Evolutionary conservation across 2,797 vertebrate species (phyloP).

Genomic region (Platalea minor): DNA sequence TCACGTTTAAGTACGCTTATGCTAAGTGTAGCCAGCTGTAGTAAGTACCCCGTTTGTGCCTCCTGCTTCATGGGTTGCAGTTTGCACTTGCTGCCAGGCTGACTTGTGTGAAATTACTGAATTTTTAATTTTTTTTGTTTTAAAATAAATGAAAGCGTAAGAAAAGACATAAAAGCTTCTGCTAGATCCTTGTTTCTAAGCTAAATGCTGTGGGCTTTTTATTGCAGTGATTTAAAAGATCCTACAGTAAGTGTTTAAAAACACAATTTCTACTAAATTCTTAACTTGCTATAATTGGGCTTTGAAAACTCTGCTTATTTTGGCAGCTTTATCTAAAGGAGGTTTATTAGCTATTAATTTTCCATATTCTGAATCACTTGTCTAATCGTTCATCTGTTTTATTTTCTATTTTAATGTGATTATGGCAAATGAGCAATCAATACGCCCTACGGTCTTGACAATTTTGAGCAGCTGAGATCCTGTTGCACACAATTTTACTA

Average conservation of each 20-base stretch:
- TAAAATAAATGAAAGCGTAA: slow-evolving; percentile 15
- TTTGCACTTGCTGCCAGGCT: slow-evolving; percentile 47
- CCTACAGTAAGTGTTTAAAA: background rate
- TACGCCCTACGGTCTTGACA: background rate
- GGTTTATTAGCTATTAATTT: slow-evolving; percentile 27
- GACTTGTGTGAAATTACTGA: background rate
- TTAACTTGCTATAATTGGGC: background rate
- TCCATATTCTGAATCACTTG: background rate
- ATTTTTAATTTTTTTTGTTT: slow-evolving; percentile 16
- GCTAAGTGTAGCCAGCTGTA: slow-evolving; percentile 78
- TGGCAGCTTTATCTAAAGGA: background rate
- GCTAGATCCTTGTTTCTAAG: background rate
- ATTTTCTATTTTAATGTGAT: background rate
- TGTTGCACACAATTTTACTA: background rate
- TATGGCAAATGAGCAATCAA: background rate
- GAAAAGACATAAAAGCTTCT: background rate
- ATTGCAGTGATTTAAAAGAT: background rate
- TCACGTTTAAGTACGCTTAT: slow-evolving; percentile 76
- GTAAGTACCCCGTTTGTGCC: slow-evolving; percentile 76
- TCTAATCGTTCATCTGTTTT: background rate
- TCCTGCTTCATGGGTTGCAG: slow-evolving; percentile 56
- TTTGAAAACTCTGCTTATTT: background rate
- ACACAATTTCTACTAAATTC: background rate
- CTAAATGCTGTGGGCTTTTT: background rate
- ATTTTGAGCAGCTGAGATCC: background rate